These are phyloP conservation scores for Rhabditophanes sp. DNA, from an alignment of 2,888 invertebrate genomes.

Conservation along the genomic window DNA sequence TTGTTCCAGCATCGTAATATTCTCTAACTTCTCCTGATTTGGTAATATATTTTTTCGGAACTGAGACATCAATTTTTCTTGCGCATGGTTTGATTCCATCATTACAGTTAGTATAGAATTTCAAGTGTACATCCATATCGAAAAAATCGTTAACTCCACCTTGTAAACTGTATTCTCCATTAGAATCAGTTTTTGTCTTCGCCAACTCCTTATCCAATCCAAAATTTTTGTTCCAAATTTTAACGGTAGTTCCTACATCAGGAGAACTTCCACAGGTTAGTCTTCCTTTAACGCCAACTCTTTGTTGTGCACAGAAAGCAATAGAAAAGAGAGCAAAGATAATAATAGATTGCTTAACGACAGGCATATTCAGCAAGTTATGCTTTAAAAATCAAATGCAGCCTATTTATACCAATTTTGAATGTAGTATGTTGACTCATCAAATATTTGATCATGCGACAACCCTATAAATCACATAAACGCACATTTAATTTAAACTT, in stretches of 20 bases:
- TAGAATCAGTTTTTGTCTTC: neutral
- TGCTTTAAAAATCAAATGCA: no score
- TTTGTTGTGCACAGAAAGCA: no score
- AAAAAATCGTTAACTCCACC: slow-evolving; percentile 1
- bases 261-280: slow-evolving; percentile 1
- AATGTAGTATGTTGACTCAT: no score
- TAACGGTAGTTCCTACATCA: neutral
- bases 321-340: no score
- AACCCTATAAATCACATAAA: no score
- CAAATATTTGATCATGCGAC: no score
- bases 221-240: slow-evolving; percentile 2
- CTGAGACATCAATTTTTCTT: slow-evolving; percentile 30
- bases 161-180: neutral
- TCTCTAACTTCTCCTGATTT: slow-evolving; percentile 17
- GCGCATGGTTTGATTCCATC: slow-evolving; percentile 29
- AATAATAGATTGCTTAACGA: no score
- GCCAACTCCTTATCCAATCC: slow-evolving; percentile 1
- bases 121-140: slow-evolving; percentile 1
- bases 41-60: slow-evolving; percentile 26
- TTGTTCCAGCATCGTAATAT: slow-evolving; percentile 27
- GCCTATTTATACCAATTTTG: no score
- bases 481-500: no score
- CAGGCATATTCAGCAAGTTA: no score
- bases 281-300: slow-evolving; percentile 1
- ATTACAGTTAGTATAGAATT: slow-evolving; percentile 11